Conservation (phyloP, 2,888 invertebrate genomes). For the Barypeithes pellucidus region DNA sequence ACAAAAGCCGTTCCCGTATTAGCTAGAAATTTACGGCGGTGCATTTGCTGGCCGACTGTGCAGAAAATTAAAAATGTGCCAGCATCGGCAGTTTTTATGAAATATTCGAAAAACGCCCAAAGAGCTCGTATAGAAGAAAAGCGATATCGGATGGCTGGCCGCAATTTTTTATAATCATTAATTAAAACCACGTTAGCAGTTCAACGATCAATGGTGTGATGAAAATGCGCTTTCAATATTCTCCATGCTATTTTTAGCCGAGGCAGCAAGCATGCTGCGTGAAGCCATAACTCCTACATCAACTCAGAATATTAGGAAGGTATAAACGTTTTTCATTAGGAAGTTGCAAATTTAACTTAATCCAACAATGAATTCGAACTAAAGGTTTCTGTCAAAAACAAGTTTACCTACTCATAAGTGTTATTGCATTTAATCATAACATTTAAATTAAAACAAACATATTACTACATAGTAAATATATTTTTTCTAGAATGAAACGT, state of each 20-base stretch:
- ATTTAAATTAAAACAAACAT: too few relatives aligned
- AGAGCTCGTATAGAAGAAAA: conserved; percentile 25
- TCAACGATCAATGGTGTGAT: background rate
- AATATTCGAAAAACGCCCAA: conserved; percentile 35
- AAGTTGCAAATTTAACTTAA: too few relatives aligned
- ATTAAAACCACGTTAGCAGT: conserved; percentile 57
- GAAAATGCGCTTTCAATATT: background rate
- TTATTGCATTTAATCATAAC: too few relatives aligned
- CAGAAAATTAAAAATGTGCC: conserved; percentile 48
- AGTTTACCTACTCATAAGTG: too few relatives aligned
- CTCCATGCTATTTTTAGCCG: background rate
- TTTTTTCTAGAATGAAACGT: too few relatives aligned
- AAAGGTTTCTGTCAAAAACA: too few relatives aligned
- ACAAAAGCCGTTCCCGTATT: conserved; percentile 34
- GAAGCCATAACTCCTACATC: too few relatives aligned
- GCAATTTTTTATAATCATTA: conserved; percentile 64
- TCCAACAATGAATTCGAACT: too few relatives aligned
- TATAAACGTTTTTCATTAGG: too few relatives aligned
- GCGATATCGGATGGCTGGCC: conserved; percentile 17
- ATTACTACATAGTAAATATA: too few relatives aligned
- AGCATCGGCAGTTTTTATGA: conserved; percentile 46
- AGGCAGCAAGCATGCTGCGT: too few relatives aligned
- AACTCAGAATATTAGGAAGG: too few relatives aligned
- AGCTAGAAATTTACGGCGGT: conserved; percentile 36
- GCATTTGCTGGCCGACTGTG: conserved; percentile 41